These are phyloP conservation scores for Sardinella longiceps DNA, from an alignment of 2,797 vertebrate species.

Conservation along the genomic window DNA sequence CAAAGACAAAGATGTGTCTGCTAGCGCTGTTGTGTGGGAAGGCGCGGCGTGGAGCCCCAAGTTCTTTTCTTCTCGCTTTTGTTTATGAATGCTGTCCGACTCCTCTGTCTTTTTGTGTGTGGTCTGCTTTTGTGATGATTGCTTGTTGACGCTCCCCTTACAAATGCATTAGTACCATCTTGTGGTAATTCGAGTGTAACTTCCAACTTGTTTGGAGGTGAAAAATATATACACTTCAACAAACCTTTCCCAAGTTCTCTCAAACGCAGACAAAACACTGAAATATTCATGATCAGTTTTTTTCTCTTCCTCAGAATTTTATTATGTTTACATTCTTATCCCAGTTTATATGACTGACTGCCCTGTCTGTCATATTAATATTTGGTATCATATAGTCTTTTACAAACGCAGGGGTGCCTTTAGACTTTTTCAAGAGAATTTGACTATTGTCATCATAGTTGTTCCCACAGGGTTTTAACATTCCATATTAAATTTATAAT, in stretches of 20 bases:
- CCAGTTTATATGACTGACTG: neutral
- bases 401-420: no score
- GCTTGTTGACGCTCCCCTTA: neutral
- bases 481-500: no score
- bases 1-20: constrained; percentile 24
- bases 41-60: neutral
- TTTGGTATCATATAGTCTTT: no score
- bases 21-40: constrained; percentile 15
- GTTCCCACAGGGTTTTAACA: no score
- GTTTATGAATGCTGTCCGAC: neutral
- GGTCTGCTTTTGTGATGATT: constrained; percentile 13
- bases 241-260: neutral
- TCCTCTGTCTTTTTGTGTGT: neutral
- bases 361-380: neutral
- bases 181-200: constrained; percentile 1
- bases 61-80: neutral
- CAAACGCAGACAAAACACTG: neutral
- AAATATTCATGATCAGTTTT: neutral
- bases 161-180: constrained; percentile 25
- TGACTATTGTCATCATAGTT: no score
- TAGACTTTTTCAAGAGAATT: no score
- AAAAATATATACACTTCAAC: neutral
- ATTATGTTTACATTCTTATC: neutral
- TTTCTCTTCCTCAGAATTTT: neutral
- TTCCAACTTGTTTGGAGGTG: neutral